These are phyloP conservation scores for Hesperia comma DNA, from an alignment of 2,888 invertebrate species.

Conservation along the genomic window DNA sequence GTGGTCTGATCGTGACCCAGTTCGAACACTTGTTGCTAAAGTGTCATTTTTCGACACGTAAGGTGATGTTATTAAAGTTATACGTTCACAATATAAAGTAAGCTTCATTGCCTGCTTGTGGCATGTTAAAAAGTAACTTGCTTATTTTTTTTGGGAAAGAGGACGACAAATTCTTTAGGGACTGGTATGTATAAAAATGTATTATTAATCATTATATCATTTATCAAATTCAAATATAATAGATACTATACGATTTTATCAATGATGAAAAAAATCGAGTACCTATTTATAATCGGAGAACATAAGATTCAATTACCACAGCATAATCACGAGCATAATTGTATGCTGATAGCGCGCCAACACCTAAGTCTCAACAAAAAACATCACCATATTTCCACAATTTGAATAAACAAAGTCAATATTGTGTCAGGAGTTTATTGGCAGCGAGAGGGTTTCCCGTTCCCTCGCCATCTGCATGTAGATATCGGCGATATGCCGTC, in stretches of 20 bases:
- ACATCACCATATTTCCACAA: slow-evolving; percentile 35
- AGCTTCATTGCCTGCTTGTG: too few relatives aligned
- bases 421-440: slow-evolving; percentile 46
- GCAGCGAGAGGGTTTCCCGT: slow-evolving; percentile 58
- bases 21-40: slow-evolving; percentile 1
- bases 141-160: too few relatives aligned
- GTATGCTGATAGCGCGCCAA: slow-evolving; percentile 19
- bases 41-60: slow-evolving; percentile 8
- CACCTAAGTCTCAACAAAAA: slow-evolving; percentile 19
- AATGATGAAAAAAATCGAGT: too few relatives aligned
- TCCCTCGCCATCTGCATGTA: slow-evolving; percentile 60
- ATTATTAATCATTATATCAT: too few relatives aligned
- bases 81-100: too few relatives aligned
- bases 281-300: too few relatives aligned
- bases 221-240: too few relatives aligned
- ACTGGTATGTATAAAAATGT: too few relatives aligned
- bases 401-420: slow-evolving; percentile 45
- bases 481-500: slow-evolving; percentile 56
- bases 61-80: background rate
- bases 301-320: slow-evolving; percentile 16
- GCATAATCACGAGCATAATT: background rate
- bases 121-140: too few relatives aligned
- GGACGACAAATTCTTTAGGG: too few relatives aligned
- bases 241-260: too few relatives aligned
- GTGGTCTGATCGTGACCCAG: slow-evolving; percentile 24